Evolutionary conservation across 2,888 invertebrate species (phyloP).

Genomic region (Acronicta leporina): DNA sequence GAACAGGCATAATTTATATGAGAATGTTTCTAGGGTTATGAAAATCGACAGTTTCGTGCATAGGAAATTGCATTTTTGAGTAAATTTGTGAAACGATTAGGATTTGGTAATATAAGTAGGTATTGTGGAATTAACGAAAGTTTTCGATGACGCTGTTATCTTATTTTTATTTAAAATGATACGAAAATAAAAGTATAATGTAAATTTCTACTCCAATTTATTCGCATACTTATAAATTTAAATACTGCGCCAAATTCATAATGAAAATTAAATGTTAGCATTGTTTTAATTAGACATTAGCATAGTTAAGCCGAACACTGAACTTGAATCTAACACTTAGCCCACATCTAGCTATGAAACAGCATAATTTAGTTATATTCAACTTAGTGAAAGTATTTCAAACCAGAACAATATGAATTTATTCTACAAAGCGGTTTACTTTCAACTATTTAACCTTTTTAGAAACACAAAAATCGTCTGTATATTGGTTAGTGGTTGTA

Average conservation of each 20-base stretch:
- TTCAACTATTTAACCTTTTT: constrained; percentile 10
- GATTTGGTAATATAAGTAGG: not conserved
- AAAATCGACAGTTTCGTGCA: too few species aligned
- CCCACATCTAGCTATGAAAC: constrained; percentile 35
- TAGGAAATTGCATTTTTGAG: too few species aligned
- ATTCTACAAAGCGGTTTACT: constrained; percentile 35
- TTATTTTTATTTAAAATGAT: too few species aligned
- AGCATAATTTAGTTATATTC: constrained; percentile 17
- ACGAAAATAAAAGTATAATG: constrained; percentile 3
- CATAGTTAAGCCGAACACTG: constrained; percentile 9
- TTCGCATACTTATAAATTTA: not conserved
- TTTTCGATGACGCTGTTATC: too few species aligned
- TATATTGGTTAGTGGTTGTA: too few species aligned
- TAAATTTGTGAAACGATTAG: too few species aligned
- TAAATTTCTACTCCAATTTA: not conserved
- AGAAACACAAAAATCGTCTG: not conserved
- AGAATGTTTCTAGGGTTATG: too few species aligned
- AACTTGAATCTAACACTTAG: constrained; percentile 18
- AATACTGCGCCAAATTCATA: not conserved
- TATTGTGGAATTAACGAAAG: too few species aligned
- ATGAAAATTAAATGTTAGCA: not conserved
- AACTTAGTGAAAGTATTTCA: constrained; percentile 47
- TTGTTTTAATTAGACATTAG: constrained; percentile 15
- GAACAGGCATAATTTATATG: too few species aligned
- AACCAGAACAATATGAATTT: constrained; percentile 42